phyloP scores from a whole-genome alignment of 2,797 vertebrate genomes.

The Huso huso region DNA sequence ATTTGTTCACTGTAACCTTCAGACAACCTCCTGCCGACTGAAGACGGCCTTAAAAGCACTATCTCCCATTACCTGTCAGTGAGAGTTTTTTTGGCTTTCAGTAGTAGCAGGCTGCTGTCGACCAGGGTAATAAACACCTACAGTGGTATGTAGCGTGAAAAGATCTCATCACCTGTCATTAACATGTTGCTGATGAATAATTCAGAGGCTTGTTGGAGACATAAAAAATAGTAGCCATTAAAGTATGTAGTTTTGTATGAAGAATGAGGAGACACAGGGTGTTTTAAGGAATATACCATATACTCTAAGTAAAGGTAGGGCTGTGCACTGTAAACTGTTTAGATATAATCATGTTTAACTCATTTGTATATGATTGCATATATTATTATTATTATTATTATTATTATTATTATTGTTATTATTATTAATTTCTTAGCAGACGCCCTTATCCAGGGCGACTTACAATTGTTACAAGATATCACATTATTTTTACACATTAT shows the following conservation, averaged over 20 bases:
- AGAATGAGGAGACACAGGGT: neutral
- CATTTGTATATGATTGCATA: too few relatives aligned
- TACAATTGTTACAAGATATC: too few relatives aligned
- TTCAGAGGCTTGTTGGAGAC: conserved; percentile 38
- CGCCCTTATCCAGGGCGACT: too few relatives aligned
- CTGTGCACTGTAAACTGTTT: too few relatives aligned
- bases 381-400: too few relatives aligned
- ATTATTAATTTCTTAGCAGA: too few relatives aligned
- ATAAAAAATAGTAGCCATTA: neutral
- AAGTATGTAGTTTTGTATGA: neutral
- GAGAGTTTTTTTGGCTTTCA: conserved; percentile 36
- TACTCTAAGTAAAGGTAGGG: too few relatives aligned
- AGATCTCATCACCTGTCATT: conserved; percentile 63
- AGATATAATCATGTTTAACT: too few relatives aligned
- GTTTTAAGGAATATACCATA: too few relatives aligned
- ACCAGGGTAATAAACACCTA: conserved; percentile 67
- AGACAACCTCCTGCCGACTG: conserved; percentile 59
- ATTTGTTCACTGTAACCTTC: conserved; percentile 69
- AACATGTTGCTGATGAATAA: conserved; percentile 59
- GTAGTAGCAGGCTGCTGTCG: conserved; percentile 46
- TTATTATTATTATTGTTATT: too few relatives aligned
- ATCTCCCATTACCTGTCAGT: conserved; percentile 49
- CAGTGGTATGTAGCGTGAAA: conserved; percentile 51
- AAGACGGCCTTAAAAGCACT: conserved; percentile 58
- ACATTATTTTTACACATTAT: too few relatives aligned